Conservation (phyloP, 2,888 invertebrate species). For the Lomographa bimaculata region DNA sequence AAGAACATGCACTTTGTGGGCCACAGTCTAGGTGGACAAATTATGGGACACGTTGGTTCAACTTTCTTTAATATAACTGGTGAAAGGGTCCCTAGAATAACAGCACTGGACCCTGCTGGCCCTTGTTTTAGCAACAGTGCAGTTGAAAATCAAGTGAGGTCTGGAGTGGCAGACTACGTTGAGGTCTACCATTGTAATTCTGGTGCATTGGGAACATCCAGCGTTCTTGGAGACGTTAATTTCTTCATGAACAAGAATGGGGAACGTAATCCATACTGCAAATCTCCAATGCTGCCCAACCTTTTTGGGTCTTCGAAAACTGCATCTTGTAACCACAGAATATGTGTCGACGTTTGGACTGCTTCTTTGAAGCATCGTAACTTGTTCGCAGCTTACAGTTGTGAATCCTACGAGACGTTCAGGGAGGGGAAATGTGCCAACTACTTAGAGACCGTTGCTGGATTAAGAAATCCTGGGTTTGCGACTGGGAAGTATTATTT, state of each 20-base stretch:
- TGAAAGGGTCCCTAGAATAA: conserved; percentile 58
- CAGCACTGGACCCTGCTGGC: conserved; percentile 72
- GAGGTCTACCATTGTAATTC: conserved; percentile 85
- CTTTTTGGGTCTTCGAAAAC: no score
- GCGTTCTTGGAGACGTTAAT: conserved; percentile 47
- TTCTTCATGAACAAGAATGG: conserved; percentile 5
- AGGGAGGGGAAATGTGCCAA: no score
- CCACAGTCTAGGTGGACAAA: conserved; percentile 70
- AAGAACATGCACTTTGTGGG: conserved; percentile 34
- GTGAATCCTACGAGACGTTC: no score
- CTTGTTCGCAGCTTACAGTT: no score
- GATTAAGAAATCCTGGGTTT: no score
- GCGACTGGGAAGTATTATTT: no score
- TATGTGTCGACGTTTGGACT: no score
- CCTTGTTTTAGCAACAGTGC: conserved; percentile 70
- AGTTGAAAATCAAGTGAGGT: conserved; percentile 71
- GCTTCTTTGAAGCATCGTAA: no score
- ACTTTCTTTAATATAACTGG: conserved; percentile 53
- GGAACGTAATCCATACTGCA: no score
- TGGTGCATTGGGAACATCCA: conserved; percentile 75
- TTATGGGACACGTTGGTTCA: conserved; percentile 61
- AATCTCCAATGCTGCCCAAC: no score
- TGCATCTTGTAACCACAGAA: no score
- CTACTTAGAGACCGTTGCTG: no score
- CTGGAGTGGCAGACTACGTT: conserved; percentile 83